Evolutionary conservation across 2,797 vertebrate genomes (phyloP).

Genomic region (Hybognathus amarus): DNA sequence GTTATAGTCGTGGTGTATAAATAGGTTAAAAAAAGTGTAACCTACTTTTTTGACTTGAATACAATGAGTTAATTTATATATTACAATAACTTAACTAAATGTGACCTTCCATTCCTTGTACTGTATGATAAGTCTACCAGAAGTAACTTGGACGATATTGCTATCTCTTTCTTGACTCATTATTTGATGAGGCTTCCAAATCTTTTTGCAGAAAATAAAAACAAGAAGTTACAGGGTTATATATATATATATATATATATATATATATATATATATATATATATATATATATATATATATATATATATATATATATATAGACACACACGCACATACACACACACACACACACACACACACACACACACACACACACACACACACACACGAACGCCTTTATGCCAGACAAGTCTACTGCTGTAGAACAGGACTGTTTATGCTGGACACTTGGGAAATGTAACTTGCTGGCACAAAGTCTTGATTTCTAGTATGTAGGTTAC

Average conservation of each 20-base stretch:
- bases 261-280: neutral
- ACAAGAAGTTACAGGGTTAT: too few species aligned
- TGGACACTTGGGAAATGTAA: conserved; percentile 4
- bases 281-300: neutral
- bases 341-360: too few species aligned
- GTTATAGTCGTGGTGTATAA: neutral
- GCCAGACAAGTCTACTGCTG: neutral
- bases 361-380: too few species aligned
- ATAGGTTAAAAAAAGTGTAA: neutral
- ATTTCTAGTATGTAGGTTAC: conserved; percentile 11
- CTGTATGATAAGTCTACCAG: neutral
- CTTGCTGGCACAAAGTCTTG: neutral
- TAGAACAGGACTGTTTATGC: neutral
- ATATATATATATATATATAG: too few species aligned
- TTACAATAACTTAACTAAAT: neutral
- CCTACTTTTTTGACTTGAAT: neutral
- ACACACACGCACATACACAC: too few species aligned
- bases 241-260: too few species aligned
- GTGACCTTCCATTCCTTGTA: neutral
- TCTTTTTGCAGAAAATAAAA: too few species aligned
- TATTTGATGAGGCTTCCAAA: neutral
- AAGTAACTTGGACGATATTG: neutral
- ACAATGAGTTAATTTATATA: neutral
- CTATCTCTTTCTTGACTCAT: neutral
- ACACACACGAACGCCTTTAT: too few species aligned